These are phyloP conservation scores for Pelecanoides urinatrix DNA, from an alignment of 2,113 vertebrate genomes.

Conservation along the genomic window DNA sequence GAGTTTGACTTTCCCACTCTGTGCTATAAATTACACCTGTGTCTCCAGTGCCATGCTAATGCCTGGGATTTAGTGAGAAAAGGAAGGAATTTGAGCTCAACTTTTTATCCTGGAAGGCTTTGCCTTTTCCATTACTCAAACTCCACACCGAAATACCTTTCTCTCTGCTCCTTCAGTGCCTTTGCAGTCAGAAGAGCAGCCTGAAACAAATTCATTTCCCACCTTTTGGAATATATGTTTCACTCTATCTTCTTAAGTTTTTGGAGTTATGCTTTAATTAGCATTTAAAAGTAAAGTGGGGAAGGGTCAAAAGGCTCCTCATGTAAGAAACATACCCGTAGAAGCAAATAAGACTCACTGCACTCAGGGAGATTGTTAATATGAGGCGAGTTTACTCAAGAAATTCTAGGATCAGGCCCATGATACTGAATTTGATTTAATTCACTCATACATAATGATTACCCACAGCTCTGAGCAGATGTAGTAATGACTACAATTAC, in stretches of 20 bases:
- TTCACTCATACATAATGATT: slow-evolving; percentile 64
- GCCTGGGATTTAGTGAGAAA: background rate
- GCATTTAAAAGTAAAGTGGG: background rate
- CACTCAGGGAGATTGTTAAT: background rate
- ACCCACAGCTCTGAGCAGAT: slow-evolving; percentile 61
- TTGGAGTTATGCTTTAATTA: background rate
- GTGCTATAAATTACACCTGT: background rate
- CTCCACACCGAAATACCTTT: background rate
- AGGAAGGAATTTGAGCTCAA: background rate
- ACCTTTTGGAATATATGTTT: background rate
- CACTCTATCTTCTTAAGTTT: background rate
- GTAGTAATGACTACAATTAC: slow-evolving; percentile 69
- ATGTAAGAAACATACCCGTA: background rate
- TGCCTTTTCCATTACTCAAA: background rate
- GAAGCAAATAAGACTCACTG: background rate
- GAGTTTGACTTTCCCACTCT: background rate
- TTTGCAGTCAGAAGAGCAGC: background rate
- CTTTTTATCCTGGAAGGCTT: background rate
- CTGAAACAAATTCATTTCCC: background rate
- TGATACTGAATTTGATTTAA: slow-evolving; percentile 49
- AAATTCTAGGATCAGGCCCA: slow-evolving; percentile 42
- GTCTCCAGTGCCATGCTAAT: background rate
- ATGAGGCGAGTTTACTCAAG: background rate
- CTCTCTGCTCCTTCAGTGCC: background rate
- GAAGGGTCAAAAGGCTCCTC: background rate